Conservation (phyloP, 2,888 invertebrate genomes). For the Parnassius mnemosyne region DNA sequence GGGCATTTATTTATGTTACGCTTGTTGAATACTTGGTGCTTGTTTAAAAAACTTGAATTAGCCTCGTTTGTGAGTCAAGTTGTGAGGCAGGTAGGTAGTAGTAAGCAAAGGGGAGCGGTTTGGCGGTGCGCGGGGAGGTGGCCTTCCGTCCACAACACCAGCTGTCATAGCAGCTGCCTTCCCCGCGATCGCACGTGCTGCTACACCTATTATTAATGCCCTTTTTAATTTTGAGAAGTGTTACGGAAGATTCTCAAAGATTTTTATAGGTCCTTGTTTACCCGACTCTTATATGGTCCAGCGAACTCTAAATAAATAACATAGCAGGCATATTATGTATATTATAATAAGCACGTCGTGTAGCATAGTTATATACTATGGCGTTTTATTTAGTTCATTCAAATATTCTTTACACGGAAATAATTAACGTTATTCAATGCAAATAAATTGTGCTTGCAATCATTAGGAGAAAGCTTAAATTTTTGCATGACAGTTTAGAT, state of each 20-base stretch:
- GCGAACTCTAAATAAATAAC: background rate
- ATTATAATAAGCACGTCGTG: background rate
- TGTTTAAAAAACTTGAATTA: constrained; percentile 35
- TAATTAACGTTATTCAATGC: constrained; percentile 4
- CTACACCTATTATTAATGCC: constrained; percentile 69
- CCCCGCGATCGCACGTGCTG: constrained; percentile 67
- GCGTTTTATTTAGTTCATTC: too few relatives aligned
- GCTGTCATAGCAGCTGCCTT: constrained; percentile 75
- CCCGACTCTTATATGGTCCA: constrained; percentile 23
- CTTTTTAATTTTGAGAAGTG: constrained; percentile 57
- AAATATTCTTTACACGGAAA: too few relatives aligned
- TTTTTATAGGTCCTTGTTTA: constrained; percentile 15
- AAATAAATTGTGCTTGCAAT: background rate
- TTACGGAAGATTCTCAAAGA: constrained; percentile 50
- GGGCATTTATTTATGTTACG: constrained; percentile 34
- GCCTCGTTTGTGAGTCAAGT: constrained; percentile 49
- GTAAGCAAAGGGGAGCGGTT: constrained; percentile 37
- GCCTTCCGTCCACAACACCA: constrained; percentile 65
- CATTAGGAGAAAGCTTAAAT: constrained; percentile 11
- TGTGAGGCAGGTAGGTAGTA: constrained; percentile 48
- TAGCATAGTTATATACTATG: too few relatives aligned
- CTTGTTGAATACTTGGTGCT: constrained; percentile 38
- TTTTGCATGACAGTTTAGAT: constrained; percentile 22
- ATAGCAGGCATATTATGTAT: background rate
- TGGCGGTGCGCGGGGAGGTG: constrained; percentile 39